Conservation (phyloP, 2,888 invertebrate genomes). For the Ichneumon xanthorius region DNA sequence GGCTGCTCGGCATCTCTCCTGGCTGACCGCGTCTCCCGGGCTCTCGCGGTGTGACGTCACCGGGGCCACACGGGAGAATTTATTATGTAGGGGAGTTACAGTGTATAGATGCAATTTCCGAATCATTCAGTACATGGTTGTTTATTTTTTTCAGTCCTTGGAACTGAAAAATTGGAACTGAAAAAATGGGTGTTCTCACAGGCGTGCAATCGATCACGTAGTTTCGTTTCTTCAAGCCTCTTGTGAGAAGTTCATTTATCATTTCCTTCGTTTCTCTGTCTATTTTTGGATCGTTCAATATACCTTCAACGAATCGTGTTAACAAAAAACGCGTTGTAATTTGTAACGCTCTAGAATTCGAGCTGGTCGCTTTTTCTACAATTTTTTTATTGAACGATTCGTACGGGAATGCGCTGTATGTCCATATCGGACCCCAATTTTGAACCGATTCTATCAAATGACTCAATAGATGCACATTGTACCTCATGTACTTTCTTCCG, state of each 20-base stretch:
- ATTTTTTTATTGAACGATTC: conserved; percentile 32
- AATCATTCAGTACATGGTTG: background rate
- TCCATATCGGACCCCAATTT: conserved; percentile 39
- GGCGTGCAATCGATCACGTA: background rate
- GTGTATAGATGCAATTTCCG: background rate
- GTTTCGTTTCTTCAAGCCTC: background rate
- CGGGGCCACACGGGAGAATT: too few relatives aligned
- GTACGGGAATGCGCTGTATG: conserved; percentile 8
- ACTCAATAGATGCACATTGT: conserved; percentile 33
- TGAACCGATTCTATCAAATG: conserved; percentile 11
- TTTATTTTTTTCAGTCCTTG: background rate
- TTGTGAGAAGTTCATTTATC: background rate
- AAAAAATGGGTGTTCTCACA: too few relatives aligned
- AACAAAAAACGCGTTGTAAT: conserved; percentile 24
- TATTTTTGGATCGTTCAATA: background rate
- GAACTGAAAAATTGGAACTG: too few relatives aligned
- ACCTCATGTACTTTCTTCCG: conserved; percentile 25
- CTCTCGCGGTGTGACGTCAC: too few relatives aligned
- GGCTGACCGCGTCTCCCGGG: too few relatives aligned
- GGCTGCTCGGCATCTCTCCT: too few relatives aligned
- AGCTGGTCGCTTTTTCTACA: conserved; percentile 15
- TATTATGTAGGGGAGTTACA: too few relatives aligned
- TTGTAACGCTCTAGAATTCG: conserved; percentile 8
- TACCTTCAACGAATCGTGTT: conserved; percentile 20
- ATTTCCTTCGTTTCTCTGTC: background rate